Conservation (phyloP, 2,797 vertebrate genomes). For the Parambassis ranga region DNA sequence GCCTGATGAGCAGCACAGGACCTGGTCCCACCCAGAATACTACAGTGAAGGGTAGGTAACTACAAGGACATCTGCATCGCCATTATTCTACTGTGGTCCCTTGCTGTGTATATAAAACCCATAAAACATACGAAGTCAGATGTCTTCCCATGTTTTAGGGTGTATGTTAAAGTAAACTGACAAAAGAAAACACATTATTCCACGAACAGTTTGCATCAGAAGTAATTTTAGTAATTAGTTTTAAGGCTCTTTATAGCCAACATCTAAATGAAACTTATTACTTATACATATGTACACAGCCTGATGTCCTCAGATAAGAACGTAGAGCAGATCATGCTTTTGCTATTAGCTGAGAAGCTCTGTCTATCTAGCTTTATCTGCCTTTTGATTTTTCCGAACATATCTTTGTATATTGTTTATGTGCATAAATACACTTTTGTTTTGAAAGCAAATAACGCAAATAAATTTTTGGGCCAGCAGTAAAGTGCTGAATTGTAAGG, state of each 20-base stretch:
- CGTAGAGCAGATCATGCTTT: neutral
- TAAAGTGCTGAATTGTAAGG: neutral
- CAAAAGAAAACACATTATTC: neutral
- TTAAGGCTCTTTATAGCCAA: neutral
- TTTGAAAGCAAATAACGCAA: neutral
- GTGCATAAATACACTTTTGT: neutral
- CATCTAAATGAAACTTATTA: neutral
- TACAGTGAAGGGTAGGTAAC: slow-evolving; percentile 90
- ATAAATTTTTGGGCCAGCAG: rapidly evolving
- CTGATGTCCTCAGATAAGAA: neutral
- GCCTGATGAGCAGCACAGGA: slow-evolving; percentile 92
- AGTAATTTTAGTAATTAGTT: rapidly evolving
- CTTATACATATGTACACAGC: neutral
- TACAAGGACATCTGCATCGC: neutral
- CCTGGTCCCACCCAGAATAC: slow-evolving; percentile 96
- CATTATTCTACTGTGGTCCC: no score
- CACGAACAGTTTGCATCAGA: neutral
- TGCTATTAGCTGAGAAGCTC: neutral
- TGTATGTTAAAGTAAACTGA: neutral
- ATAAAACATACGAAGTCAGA: no score
- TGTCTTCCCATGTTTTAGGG: no score
- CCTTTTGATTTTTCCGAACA: neutral
- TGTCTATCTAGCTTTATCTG: neutral
- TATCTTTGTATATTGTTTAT: neutral
- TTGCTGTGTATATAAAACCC: no score